Percentiles rank a stretch among this genome's conserved stretches.
Evolutionary conservation across 2,888 invertebrate species (phyloP).

Genomic region (Epiperipatus broadwayi): DNA sequence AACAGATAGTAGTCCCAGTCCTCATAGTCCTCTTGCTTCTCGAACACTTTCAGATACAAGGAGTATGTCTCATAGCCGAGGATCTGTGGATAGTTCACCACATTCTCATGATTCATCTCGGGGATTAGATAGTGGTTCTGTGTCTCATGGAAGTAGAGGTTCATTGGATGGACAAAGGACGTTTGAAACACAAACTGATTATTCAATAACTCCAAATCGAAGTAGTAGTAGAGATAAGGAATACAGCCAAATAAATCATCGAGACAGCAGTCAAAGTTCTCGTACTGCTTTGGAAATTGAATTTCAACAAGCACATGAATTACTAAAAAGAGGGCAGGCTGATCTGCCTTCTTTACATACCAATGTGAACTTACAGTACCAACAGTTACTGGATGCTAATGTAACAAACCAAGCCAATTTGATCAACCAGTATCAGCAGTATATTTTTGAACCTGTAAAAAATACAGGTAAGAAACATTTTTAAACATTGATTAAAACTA

Average conservation of each 20-base stretch:
- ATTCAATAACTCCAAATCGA: too few relatives aligned
- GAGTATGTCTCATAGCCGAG: slow-evolving; percentile 22
- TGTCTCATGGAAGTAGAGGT: too few relatives aligned
- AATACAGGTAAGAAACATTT: slow-evolving; percentile 45
- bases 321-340: too few relatives aligned
- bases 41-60: slow-evolving; percentile 19
- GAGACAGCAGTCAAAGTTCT: too few relatives aligned
- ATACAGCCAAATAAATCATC: too few relatives aligned
- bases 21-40: slow-evolving; percentile 22
- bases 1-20: slow-evolving; percentile 20
- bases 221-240: too few relatives aligned
- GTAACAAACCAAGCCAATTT: too few relatives aligned
- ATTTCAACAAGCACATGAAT: slow-evolving; percentile 19
- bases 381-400: too few relatives aligned
- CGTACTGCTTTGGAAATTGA: slow-evolving; percentile 11
- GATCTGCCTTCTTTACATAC: slow-evolving; percentile 22
- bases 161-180: too few relatives aligned
- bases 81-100: slow-evolving; percentile 20
- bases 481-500: too few relatives aligned
- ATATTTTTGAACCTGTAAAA: slow-evolving; percentile 66
- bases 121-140: slow-evolving; percentile 15
- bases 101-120: slow-evolving; percentile 15
- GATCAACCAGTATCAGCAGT: too few relatives aligned
- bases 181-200: too few relatives aligned
- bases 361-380: slow-evolving; percentile 25